A percentile compares a stretch with the other conserved stretches of the same genome.
These are phyloP conservation scores for Grallaria varia DNA, from an alignment of 2,113 vertebrate genomes.

Conservation along the genomic window DNA sequence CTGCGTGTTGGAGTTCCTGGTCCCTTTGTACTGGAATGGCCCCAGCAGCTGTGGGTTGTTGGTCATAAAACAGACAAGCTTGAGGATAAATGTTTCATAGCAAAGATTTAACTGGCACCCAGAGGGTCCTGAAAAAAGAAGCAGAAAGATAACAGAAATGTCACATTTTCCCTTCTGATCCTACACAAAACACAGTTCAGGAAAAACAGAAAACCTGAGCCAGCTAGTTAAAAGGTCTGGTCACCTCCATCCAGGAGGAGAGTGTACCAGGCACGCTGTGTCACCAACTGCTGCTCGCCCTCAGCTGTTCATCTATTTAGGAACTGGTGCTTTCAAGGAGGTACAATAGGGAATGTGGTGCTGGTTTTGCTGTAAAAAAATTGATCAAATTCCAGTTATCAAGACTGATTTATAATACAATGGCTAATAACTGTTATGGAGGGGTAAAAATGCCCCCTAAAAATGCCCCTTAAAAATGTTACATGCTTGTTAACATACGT, in stretches of 20 bases:
- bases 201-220: neutral
- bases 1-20: neutral
- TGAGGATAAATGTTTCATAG: neutral
- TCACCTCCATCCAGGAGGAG: neutral
- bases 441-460: neutral
- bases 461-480: neutral
- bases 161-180: neutral
- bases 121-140: neutral
- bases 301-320: neutral
- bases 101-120: neutral
- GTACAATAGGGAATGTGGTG: neutral
- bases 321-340: neutral
- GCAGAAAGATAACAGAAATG: neutral
- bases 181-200: neutral
- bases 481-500: neutral
- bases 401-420: neutral
- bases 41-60: neutral
- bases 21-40: neutral
- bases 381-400: neutral
- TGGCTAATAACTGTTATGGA: neutral
- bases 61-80: neutral
- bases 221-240: neutral
- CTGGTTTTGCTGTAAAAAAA: neutral
- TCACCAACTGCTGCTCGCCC: neutral
- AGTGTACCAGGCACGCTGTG: rapidly evolving